A percentile compares a stretch with the other conserved stretches of the same genome.
Conservation (phyloP, 2,797 vertebrate species). For the Phataginus tricuspis region DNA sequence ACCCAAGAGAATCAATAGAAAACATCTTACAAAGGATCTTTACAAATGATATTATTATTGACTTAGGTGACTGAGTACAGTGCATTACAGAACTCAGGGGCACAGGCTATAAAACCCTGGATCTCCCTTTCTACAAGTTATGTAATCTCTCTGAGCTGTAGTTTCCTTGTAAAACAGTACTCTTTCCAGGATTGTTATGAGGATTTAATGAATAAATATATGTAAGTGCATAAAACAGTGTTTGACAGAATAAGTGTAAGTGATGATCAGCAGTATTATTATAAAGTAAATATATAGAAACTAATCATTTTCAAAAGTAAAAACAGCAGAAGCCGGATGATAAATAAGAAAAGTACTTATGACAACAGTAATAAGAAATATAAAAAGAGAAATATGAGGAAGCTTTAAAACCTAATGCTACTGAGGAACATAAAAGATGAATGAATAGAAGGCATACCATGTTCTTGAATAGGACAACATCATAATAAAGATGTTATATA, state of each 20-base stretch:
- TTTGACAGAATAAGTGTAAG: neutral
- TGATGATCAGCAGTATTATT: conserved; percentile 10
- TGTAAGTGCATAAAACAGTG: neutral
- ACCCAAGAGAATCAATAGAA: neutral
- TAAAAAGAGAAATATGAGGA: neutral
- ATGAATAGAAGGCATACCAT: neutral
- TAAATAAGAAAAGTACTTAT: neutral
- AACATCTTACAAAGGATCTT: neutral
- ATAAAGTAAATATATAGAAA: neutral
- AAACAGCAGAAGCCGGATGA: conserved; percentile 27
- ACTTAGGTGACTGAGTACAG: neutral
- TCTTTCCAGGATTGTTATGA: neutral
- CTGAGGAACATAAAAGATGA: neutral
- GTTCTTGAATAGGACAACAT: neutral
- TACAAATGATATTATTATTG: neutral
- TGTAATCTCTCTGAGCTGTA: neutral
- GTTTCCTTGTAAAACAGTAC: neutral
- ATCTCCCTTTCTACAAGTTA: neutral
- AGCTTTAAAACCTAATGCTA: neutral
- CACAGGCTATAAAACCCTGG: neutral
- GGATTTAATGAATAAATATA: neutral
- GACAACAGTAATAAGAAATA: neutral
- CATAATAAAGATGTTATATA: neutral
- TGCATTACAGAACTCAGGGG: neutral
- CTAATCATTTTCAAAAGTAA: neutral